Conservation (phyloP, 2,888 invertebrate species). For the Acanthosepion pharaonis region DNA sequence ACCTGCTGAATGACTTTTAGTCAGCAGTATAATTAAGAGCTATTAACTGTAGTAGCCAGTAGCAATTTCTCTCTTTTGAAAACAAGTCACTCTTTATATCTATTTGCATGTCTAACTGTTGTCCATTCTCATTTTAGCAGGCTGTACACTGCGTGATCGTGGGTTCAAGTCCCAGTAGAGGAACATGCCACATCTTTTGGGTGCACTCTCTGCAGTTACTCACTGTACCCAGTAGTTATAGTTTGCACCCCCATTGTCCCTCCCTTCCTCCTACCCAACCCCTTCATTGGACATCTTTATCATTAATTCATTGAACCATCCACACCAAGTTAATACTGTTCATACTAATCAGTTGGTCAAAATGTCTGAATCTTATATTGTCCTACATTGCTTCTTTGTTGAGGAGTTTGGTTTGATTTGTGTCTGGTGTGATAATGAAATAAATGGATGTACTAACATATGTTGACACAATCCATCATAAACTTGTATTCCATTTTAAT, state of each 20-base stretch:
- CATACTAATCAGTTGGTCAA: not conserved
- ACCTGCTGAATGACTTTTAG: constrained; percentile 33
- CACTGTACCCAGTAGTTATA: constrained; percentile 39
- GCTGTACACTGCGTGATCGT: not conserved
- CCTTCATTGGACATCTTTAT: not conserved
- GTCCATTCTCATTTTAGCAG: constrained; percentile 46
- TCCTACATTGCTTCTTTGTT: not conserved
- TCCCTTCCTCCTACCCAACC: not conserved
- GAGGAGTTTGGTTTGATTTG: not conserved
- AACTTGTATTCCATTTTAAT: not conserved
- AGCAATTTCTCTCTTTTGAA: constrained; percentile 39
- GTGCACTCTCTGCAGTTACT: constrained; percentile 44
- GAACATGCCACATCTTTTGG: constrained; percentile 44
- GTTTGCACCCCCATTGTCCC: not conserved
- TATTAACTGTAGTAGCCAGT: constrained; percentile 36
- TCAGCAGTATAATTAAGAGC: not conserved
- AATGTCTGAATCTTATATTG: not conserved
- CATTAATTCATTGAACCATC: not conserved
- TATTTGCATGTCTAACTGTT: constrained; percentile 44
- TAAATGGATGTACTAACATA: not conserved
- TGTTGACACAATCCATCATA: not conserved
- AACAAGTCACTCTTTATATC: constrained; percentile 43
- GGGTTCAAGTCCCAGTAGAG: constrained; percentile 43
- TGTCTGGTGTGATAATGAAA: not conserved
- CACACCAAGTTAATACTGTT: not conserved